These are phyloP conservation scores for Chrysopa pallens DNA, from an alignment of 1,140 invertebrate species.

Conservation along the genomic window DNA sequence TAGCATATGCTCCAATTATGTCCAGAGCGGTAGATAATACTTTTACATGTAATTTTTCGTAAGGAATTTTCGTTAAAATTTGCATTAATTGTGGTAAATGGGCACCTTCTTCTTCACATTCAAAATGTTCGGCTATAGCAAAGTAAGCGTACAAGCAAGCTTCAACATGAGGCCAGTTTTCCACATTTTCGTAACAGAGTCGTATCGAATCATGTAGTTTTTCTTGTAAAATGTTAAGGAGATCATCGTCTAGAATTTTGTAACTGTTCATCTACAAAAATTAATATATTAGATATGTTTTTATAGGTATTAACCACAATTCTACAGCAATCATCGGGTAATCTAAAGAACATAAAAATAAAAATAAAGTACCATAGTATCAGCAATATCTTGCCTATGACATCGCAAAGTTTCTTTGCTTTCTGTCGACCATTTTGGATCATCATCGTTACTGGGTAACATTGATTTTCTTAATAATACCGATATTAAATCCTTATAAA, in stretches of 20 bases:
- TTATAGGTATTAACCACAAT: neutral
- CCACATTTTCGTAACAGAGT: slow-evolving; percentile 22
- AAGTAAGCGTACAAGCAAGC: slow-evolving; percentile 66
- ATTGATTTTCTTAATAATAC: slow-evolving; percentile 46
- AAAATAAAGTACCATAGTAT: slow-evolving; percentile 71
- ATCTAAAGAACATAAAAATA: slow-evolving; percentile 8
- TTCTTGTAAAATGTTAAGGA: slow-evolving; percentile 42
- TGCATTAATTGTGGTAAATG: slow-evolving; percentile 45
- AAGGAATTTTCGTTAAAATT: slow-evolving; percentile 45
- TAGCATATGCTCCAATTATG: slow-evolving; percentile 59
- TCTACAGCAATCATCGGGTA: neutral
- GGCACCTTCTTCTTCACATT: slow-evolving; percentile 31
- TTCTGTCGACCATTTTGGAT: slow-evolving; percentile 37
- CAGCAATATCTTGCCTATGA: slow-evolving; percentile 79
- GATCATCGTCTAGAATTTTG: slow-evolving; percentile 49
- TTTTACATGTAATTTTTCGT: slow-evolving; percentile 33
- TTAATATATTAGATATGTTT: no score
- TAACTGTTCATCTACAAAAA: slow-evolving; percentile 59
- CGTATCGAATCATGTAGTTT: slow-evolving; percentile 32
- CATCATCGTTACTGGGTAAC: slow-evolving; percentile 26
- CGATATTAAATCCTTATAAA: slow-evolving; percentile 43
- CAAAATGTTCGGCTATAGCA: slow-evolving; percentile 59
- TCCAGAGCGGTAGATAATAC: slow-evolving; percentile 50
- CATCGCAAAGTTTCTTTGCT: slow-evolving; percentile 75
- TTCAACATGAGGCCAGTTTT: slow-evolving; percentile 47